These are phyloP conservation scores for Ryuthela nishihirai DNA, from an alignment of 2,888 invertebrate species.

Conservation along the genomic window DNA sequence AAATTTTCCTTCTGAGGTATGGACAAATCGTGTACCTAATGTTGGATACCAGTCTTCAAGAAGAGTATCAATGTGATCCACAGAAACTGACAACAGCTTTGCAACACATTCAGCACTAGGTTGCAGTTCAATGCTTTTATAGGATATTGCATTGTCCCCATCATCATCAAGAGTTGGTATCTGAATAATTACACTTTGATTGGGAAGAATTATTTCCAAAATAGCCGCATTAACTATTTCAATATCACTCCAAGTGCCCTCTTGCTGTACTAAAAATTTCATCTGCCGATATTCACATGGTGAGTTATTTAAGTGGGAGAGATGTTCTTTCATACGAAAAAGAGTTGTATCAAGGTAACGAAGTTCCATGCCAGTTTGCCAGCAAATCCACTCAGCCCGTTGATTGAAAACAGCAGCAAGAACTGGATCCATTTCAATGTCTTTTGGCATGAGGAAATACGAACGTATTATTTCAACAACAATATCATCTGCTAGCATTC, in stretches of 20 bases:
- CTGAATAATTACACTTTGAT: conserved; percentile 61
- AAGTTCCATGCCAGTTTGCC: conserved; percentile 88
- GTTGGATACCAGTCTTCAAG: conserved; percentile 99
- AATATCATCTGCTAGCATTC: conserved; percentile 85
- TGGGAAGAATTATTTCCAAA: conserved; percentile 78
- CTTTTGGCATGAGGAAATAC: conserved; percentile 68
- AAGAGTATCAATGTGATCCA: conserved; percentile 92
- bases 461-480: conserved; percentile 72
- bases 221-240: conserved; percentile 75
- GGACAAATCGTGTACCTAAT: conserved; percentile 92
- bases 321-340: conserved; percentile 57
- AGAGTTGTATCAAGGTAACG: conserved; percentile 75
- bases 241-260: conserved; percentile 80
- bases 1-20: conserved; percentile 93
- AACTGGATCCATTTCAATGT: conserved; percentile 54
- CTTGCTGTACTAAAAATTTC: conserved; percentile 60
- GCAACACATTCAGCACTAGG: conserved; percentile 75
- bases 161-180: conserved; percentile 50
- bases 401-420: conserved; percentile 48
- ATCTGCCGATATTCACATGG: conserved; percentile 57
- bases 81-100: conserved; percentile 77
- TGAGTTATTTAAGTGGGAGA: conserved; percentile 39
- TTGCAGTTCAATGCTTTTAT: conserved; percentile 56
- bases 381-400: conserved; percentile 80
- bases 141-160: conserved; percentile 19